These are phyloP conservation scores for Phyllotreta striolata DNA, from an alignment of 2,888 invertebrate genomes.

Conservation along the genomic window DNA sequence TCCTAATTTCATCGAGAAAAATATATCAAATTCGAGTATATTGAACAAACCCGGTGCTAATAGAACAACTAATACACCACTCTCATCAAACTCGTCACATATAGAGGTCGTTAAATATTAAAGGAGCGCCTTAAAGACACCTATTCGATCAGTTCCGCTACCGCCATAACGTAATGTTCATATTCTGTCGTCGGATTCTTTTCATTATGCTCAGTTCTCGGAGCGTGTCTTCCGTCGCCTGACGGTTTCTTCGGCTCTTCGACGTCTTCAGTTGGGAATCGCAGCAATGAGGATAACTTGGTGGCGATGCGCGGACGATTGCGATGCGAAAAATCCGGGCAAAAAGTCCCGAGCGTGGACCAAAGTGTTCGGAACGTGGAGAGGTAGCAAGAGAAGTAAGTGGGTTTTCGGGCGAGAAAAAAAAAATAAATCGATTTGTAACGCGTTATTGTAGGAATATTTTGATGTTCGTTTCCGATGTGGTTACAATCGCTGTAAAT, in stretches of 20 bases:
- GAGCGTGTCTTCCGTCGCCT: conserved; percentile 36
- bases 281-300: too few species aligned
- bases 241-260: neutral
- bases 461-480: conserved; percentile 31
- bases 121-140: conserved; percentile 34
- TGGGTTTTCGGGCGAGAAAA: neutral
- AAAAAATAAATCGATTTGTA: neutral
- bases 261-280: neutral
- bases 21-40: too few species aligned
- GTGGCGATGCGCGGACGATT: too few species aligned
- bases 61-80: too few species aligned
- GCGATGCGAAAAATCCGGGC: conserved; percentile 6
- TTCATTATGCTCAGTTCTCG: conserved; percentile 22
- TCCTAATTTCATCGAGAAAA: too few species aligned
- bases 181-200: conserved; percentile 27
- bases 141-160: conserved; percentile 36
- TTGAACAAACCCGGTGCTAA: too few species aligned
- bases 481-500: conserved; percentile 36
- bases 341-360: conserved; percentile 35
- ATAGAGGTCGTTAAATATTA: too few species aligned
- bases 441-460: neutral
- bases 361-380: conserved; percentile 36
- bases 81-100: conserved; percentile 1
- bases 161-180: conserved; percentile 26
- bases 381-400: conserved; percentile 21